These are phyloP conservation scores for Meteorus sp. DNA, from an alignment of 1,140 invertebrate genomes.

Conservation along the genomic window DNA sequence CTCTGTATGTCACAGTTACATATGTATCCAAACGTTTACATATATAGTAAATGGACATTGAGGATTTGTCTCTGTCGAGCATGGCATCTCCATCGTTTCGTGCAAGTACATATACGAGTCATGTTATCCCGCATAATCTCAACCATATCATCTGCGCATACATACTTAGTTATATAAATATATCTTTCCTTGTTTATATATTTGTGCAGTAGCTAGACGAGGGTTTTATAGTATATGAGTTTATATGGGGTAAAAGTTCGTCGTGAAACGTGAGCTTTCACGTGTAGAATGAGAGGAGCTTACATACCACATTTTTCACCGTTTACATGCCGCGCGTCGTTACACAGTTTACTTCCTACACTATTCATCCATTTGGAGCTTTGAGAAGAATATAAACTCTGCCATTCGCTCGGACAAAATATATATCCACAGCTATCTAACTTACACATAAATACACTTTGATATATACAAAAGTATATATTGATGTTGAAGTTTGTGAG, in stretches of 20 bases:
- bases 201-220: too few relatives aligned
- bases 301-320: not conserved
- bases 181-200: not conserved
- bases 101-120: constrained; percentile 5
- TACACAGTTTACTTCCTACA: not conserved
- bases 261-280: too few relatives aligned
- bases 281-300: not conserved
- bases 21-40: too few relatives aligned
- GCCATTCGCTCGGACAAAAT: not conserved
- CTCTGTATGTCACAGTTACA: too few relatives aligned
- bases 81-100: not conserved
- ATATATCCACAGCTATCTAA: too few relatives aligned
- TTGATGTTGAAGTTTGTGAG: constrained; percentile 6
- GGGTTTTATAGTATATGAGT: too few relatives aligned
- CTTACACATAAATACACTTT: too few relatives aligned
- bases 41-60: constrained; percentile 2
- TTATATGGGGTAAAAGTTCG: too few relatives aligned
- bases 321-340: not conserved
- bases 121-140: constrained; percentile 12
- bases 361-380: not conserved
- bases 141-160: not conserved
- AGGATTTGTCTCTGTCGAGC: constrained; percentile 17
- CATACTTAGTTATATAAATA: not conserved
- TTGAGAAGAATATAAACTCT: not conserved
- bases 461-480: too few relatives aligned